Evolutionary conservation across 2,888 invertebrate genomes (phyloP).

Genomic region (Limenitis camilla): DNA sequence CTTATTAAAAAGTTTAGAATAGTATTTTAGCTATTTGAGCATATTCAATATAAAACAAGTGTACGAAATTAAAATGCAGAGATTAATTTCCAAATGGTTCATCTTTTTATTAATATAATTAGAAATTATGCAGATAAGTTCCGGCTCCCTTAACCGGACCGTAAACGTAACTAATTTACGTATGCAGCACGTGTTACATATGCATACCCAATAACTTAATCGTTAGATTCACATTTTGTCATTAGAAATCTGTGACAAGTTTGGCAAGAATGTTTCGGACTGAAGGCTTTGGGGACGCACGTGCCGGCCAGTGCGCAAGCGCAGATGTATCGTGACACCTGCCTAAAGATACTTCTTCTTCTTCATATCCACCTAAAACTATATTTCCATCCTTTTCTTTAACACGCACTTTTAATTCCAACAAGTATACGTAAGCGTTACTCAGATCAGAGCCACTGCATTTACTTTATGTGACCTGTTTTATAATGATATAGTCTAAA

Average conservation of each 20-base stretch:
- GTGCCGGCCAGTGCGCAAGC: constrained; percentile 62
- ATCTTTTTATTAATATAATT: not conserved
- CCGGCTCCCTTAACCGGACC: constrained; percentile 20
- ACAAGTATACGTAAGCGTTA: constrained; percentile 43
- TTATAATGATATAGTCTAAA: constrained; percentile 62
- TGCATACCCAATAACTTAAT: constrained; percentile 25
- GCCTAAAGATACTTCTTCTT: constrained; percentile 48
- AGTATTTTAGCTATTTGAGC: too few species aligned
- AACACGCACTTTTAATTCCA: constrained; percentile 56
- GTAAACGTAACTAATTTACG: constrained; percentile 15
- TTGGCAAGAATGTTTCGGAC: constrained; percentile 33
- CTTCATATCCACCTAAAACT: constrained; percentile 35
- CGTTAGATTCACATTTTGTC: constrained; percentile 24
- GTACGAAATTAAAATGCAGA: too few species aligned
- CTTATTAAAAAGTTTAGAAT: too few species aligned
- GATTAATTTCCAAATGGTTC: too few species aligned
- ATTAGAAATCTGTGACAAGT: constrained; percentile 32
- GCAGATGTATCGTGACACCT: constrained; percentile 71
- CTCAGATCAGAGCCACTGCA: constrained; percentile 50
- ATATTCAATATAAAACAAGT: too few species aligned
- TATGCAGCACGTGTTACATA: constrained; percentile 26
- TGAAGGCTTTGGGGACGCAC: constrained; percentile 55
- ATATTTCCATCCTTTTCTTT: constrained; percentile 40
- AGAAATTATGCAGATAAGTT: constrained; percentile 19
- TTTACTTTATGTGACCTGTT: constrained; percentile 66